Base-by-base conservation (phyloP, 1,140 invertebrate species). In the Neelides sp. region DNA sequence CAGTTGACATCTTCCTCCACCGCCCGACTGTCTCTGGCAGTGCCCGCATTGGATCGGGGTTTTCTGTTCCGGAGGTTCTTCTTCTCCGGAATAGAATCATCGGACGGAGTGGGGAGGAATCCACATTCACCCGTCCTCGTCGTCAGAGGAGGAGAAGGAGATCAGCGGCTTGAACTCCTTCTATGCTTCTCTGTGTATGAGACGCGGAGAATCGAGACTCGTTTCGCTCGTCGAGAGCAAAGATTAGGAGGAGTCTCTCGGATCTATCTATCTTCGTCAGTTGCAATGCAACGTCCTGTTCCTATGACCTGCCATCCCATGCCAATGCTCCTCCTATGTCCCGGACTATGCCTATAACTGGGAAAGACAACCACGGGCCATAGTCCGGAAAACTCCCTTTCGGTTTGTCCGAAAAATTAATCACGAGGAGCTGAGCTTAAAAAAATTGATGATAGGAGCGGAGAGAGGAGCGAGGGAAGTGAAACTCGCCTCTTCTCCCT, bases 231-330 rank as follows among this genome's bases (percentile, higher is more conserved):
- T 47, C 19, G 43, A 58, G 52, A 58, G 54, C 52, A 54, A 52
- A 55, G 57, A 55, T 52, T 54, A 58, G 53, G 50, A 47, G 50
- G 52, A 52, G 54, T 52, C 52, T 45, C 46, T 52, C 47, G 49
- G 35, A 51, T 52, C 53, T 55, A 55, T 59, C 57, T 59, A 59
- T 52, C 57, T 50, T 55, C 53, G 57, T 57, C 57, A 55, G 47
- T 52, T 55, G 50, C 57, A 51, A 53, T 49, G 42, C 47, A 40
- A 48, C 54, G 52, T 56, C 49, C 49, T 48, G 30, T 20, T 47
- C 50, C 26, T 36, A 39, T 44, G 24, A 20, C 49, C 40, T 15
- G 34, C 28, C 39, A 35, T 51, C 41, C 26, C 26, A n/a, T n/a
- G n/a, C n/a, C n/a, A n/a, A n/a, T n/a, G 35, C 24, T 41, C 43